Conservation (phyloP, 2,113 vertebrate species). For the Nicator chloris region DNA sequence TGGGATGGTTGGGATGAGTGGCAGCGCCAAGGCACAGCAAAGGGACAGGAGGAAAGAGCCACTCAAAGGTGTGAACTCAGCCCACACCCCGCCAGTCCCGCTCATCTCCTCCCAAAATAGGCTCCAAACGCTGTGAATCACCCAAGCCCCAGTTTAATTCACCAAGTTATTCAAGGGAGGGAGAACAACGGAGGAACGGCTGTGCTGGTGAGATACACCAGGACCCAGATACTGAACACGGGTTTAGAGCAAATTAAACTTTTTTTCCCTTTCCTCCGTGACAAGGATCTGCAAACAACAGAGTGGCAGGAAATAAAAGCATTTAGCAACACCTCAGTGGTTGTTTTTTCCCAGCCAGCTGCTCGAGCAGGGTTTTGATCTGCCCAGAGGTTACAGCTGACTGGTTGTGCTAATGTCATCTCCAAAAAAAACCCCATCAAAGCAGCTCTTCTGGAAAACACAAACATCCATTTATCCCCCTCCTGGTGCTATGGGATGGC, state of each 20-base stretch:
- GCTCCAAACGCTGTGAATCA: not conserved
- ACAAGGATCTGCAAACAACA: slow-evolving; percentile 6
- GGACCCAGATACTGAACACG: not conserved
- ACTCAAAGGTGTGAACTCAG: not conserved
- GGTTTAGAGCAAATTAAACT: not conserved
- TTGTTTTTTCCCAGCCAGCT: not conserved
- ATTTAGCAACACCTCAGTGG: not conserved
- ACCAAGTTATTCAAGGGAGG: slow-evolving; percentile 16
- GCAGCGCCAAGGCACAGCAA: not conserved
- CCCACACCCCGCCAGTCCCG: not conserved
- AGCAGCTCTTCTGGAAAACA: not conserved
- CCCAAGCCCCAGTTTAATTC: slow-evolving; percentile 39
- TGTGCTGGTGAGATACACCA: not conserved
- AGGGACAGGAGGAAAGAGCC: not conserved
- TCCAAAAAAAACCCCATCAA: not conserved
- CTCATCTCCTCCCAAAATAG: not conserved
- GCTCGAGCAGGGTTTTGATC: not conserved
- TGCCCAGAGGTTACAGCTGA: not conserved
- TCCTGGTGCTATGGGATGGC: not conserved
- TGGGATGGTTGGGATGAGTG: not conserved
- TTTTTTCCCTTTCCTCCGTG: not conserved
- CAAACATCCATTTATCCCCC: not conserved
- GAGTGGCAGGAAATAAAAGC: not conserved
- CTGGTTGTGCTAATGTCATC: not conserved
- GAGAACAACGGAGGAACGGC: slow-evolving; percentile 1